Percentiles rank a stretch among this genome's conserved stretches.
phyloP scores from a whole-genome alignment of 2,888 invertebrate genomes.

The Geophilus truncorum region DNA sequence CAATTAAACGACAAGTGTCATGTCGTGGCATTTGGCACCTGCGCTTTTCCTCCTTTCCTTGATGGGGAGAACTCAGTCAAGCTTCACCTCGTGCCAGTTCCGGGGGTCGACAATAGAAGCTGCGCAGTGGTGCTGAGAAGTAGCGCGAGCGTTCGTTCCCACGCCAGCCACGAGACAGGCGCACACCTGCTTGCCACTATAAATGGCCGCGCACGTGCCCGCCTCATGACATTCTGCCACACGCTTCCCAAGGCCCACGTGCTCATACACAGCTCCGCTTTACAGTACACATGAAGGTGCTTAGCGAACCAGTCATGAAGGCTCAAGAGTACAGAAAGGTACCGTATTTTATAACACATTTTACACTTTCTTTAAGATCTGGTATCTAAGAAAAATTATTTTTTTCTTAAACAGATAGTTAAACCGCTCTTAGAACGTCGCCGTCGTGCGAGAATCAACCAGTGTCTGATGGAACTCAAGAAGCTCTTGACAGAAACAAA shows the following conservation, averaged over 20 bases:
- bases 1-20: background rate
- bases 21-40: background rate
- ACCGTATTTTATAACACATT: background rate
- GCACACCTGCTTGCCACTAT: slow-evolving; percentile 31
- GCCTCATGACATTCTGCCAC: slow-evolving; percentile 27
- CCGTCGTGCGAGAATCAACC: slow-evolving; percentile 24
- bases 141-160: slow-evolving; percentile 17
- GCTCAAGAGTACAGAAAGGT: slow-evolving; percentile 29
- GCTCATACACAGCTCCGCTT: background rate
- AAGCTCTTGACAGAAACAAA: background rate
- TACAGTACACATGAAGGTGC: background rate
- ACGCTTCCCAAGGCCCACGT: background rate
- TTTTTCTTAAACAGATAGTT: background rate
- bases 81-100: slow-evolving; percentile 20
- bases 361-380: background rate
- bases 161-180: slow-evolving; percentile 34
- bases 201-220: slow-evolving; percentile 30
- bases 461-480: slow-evolving; percentile 14
- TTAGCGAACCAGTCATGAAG: slow-evolving; percentile 1
- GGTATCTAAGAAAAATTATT: background rate
- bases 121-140: slow-evolving; percentile 19
- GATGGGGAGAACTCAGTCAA: background rate
- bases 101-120: background rate
- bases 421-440: slow-evolving; percentile 20
- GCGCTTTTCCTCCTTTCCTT: background rate